Evolutionary conservation across 2,113 vertebrate species (phyloP).

Genomic region (Nannospalax galili): DNA sequence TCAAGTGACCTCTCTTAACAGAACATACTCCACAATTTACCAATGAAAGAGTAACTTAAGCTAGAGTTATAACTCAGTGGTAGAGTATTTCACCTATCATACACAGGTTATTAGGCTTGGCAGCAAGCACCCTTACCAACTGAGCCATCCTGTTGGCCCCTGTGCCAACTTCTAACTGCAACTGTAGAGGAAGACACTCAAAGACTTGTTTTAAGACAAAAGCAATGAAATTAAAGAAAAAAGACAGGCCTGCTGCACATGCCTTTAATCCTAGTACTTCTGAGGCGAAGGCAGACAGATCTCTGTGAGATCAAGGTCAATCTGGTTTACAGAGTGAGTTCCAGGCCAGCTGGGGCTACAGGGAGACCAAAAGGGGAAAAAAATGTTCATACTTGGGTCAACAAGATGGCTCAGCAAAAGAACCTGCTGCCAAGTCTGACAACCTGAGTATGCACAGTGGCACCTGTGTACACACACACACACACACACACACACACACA

Average conservation of each 20-base stretch:
- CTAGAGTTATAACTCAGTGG: neutral
- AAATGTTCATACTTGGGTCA: neutral
- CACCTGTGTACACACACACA: neutral
- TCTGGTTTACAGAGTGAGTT: no score
- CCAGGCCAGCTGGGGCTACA: no score
- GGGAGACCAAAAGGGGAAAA: no score
- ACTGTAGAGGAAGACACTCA: constrained; percentile 58
- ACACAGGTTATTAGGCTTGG: neutral
- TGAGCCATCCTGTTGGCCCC: neutral
- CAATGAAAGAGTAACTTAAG: neutral
- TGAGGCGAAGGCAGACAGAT: no score
- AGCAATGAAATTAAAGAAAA: constrained; percentile 57
- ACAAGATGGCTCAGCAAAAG: neutral
- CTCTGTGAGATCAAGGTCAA: no score
- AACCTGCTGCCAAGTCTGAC: neutral
- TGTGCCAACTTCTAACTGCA: constrained; percentile 70
- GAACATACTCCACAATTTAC: neutral
- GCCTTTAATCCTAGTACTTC: no score
- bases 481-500: neutral
- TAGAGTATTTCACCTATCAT: neutral
- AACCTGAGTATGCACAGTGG: neutral
- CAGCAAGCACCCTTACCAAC: neutral
- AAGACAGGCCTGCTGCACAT: neutral
- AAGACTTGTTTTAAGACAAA: constrained; percentile 66
- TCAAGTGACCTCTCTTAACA: neutral